These are phyloP conservation scores for Donacobius atricapilla DNA, from an alignment of 2,113 vertebrate species.

Conservation along the genomic window DNA sequence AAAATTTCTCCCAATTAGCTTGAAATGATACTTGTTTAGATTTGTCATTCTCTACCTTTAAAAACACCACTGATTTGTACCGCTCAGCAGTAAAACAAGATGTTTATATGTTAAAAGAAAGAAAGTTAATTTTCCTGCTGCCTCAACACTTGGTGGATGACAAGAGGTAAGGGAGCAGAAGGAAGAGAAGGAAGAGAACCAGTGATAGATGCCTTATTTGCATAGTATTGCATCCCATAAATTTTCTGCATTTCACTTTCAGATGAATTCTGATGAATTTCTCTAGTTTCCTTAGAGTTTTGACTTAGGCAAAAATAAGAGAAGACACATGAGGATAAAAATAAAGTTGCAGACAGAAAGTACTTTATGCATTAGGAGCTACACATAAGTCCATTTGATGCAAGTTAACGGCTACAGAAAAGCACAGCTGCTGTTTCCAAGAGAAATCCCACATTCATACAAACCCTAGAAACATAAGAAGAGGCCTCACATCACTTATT, in stretches of 20 bases:
- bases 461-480: background rate
- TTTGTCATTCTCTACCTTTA: background rate
- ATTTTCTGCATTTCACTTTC: background rate
- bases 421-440: background rate
- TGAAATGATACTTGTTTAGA: background rate
- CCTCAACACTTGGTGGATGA: background rate
- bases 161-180: background rate
- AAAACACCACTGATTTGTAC: background rate
- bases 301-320: background rate
- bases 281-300: background rate
- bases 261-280: background rate
- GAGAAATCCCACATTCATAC: background rate
- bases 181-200: background rate
- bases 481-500: background rate
- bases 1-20: background rate
- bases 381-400: background rate
- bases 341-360: background rate
- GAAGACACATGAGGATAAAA: background rate
- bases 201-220: background rate
- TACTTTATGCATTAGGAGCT: background rate
- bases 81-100: background rate
- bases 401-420: background rate
- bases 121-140: background rate
- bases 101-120: background rate
- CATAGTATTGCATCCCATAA: background rate